A percentile compares a stretch with the other conserved stretches of the same genome.
phyloP scores from a whole-genome alignment of 1,140 invertebrate genomes.

The Euglossa dilemma region DNA sequence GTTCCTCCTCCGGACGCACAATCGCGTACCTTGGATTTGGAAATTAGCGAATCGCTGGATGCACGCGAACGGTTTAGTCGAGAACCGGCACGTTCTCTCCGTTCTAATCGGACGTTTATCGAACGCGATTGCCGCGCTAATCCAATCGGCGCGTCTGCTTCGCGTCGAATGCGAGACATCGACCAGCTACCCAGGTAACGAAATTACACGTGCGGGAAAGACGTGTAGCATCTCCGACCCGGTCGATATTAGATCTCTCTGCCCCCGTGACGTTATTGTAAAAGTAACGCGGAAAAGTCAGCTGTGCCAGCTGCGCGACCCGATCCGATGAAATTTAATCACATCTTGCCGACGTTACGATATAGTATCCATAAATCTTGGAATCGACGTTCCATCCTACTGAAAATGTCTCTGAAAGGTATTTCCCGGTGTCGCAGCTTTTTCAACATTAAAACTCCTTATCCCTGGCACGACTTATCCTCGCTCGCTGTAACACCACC shows the following conservation, averaged over 20 bases:
- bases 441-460: constrained; percentile 66
- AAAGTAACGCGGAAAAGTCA: constrained; percentile 17
- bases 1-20: not conserved
- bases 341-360: constrained; percentile 51
- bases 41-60: constrained; percentile 11
- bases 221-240: not conserved
- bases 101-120: constrained; percentile 11
- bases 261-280: constrained; percentile 14
- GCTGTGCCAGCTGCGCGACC: constrained; percentile 33
- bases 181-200: not conserved
- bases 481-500: constrained; percentile 39
- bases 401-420: constrained; percentile 51
- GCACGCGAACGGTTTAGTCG: not conserved
- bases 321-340: constrained; percentile 59
- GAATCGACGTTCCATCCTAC: constrained; percentile 45
- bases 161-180: not conserved
- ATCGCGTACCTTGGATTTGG: not conserved
- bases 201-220: constrained; percentile 24
- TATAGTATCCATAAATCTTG: constrained; percentile 52
- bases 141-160: constrained; percentile 10
- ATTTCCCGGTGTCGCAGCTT: constrained; percentile 50
- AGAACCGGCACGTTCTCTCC: not conserved
- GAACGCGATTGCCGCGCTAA: not conserved
- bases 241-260: constrained; percentile 31
- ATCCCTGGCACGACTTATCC: constrained; percentile 60